phyloP scores from a whole-genome alignment of 2,113 vertebrate species.

The Channa argus region DNA sequence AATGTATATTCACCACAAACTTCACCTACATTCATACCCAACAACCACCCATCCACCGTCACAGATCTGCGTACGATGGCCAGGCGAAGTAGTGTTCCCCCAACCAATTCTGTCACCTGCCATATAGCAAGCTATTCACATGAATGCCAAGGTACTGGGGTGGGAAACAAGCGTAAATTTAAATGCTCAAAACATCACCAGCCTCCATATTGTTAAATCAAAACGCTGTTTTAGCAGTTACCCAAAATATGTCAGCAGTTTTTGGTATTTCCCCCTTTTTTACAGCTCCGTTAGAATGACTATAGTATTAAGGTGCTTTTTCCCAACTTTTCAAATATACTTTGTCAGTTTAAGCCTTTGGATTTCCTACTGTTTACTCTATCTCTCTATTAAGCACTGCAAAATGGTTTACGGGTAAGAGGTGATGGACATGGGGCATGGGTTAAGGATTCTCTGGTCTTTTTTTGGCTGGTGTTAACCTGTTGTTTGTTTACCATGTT shows the following conservation, averaged over 20 bases:
- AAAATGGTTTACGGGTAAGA: not conserved
- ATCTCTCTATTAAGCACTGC: conserved; percentile 14
- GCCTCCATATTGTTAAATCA: not conserved
- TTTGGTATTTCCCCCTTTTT: not conserved
- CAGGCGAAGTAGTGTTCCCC: conserved; percentile 71
- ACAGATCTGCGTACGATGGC: conserved; percentile 82
- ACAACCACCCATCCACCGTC: conserved; percentile 18
- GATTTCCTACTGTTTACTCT: conserved; percentile 15
- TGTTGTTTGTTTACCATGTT: not conserved
- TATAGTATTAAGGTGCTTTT: not conserved
- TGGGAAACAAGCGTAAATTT: not conserved
- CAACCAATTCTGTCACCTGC: conserved; percentile 77
- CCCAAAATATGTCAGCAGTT: not conserved
- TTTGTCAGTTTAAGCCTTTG: not conserved
- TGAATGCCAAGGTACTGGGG: conserved; percentile 74
- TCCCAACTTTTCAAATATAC: not conserved
- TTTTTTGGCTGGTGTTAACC: not conserved
- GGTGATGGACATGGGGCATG: conserved; percentile 1
- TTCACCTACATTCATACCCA: not conserved
- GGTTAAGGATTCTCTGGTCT: not conserved
- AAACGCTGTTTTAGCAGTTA: not conserved
- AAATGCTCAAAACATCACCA: not conserved
- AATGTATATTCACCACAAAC: not conserved
- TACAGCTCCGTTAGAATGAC: not conserved
- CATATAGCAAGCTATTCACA: conserved; percentile 79